Evolutionary conservation across 1,140 invertebrate genomes (phyloP).

Genomic region (Eumaeus atala): DNA sequence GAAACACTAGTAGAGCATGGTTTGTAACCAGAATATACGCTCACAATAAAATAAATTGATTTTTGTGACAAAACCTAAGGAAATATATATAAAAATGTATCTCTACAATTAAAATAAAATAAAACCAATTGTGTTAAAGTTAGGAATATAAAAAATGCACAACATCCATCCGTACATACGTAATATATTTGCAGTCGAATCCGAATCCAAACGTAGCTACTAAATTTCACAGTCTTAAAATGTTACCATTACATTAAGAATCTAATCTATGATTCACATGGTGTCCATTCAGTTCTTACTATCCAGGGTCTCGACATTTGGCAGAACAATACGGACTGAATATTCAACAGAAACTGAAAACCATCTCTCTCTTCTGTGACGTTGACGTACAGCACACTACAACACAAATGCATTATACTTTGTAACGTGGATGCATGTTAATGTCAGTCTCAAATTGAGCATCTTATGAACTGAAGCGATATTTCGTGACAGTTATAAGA

Average conservation of each 20-base stretch:
- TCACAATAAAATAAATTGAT: neutral
- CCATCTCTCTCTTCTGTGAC: neutral
- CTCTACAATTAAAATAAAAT: neutral
- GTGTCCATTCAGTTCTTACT: slow-evolving; percentile 12
- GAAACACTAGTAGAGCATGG: neutral
- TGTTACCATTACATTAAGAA: slow-evolving; percentile 14
- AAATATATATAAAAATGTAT: slow-evolving; percentile 12
- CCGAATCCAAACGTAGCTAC: neutral
- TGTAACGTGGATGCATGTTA: too few species aligned
- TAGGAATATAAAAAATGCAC: slow-evolving; percentile 8
- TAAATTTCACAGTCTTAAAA: slow-evolving; percentile 21
- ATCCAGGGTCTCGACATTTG: too few species aligned
- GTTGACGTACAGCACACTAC: too few species aligned
- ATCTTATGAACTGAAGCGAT: too few species aligned
- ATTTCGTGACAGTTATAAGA: too few species aligned
- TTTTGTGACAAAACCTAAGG: slow-evolving; percentile 12
- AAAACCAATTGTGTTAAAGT: slow-evolving; percentile 3
- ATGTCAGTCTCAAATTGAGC: too few species aligned
- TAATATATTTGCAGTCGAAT: neutral
- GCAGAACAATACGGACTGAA: neutral
- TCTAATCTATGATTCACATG: slow-evolving; percentile 14
- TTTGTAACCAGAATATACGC: neutral
- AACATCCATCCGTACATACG: slow-evolving; percentile 14
- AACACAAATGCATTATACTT: too few species aligned
- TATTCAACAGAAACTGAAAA: neutral